Evolutionary conservation across 1,140 invertebrate species (phyloP).

Genomic region (Ceratitis capitata): DNA sequence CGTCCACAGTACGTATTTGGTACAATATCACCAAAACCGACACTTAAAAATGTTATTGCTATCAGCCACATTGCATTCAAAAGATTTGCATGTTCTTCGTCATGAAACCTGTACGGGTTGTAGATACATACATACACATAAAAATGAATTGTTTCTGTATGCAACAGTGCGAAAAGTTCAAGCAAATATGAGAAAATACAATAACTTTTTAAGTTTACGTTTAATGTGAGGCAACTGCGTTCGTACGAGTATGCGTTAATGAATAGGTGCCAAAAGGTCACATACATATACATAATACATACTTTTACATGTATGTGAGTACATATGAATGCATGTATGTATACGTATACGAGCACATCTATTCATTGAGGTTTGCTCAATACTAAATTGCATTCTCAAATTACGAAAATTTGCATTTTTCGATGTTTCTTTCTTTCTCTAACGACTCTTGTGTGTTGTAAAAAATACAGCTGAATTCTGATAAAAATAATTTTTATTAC

Average conservation of each 20-base stretch:
- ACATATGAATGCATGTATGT: not conserved
- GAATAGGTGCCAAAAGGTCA: not conserved
- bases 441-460: too few relatives aligned
- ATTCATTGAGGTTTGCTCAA: not conserved
- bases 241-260: constrained; percentile 30
- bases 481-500: too few relatives aligned
- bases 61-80: constrained; percentile 99
- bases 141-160: not conserved
- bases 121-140: constrained; percentile 22
- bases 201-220: not conserved
- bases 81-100: constrained; percentile 96
- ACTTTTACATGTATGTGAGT: not conserved
- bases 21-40: constrained; percentile 99
- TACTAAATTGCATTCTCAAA: too few relatives aligned
- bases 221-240: not conserved
- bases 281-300: not conserved
- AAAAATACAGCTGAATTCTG: too few relatives aligned
- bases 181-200: not conserved
- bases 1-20: constrained; percentile 99
- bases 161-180: not conserved
- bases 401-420: not conserved
- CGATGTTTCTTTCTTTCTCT: too few relatives aligned
- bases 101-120: constrained; percentile 82
- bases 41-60: constrained; percentile 97
- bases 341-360: not conserved